phyloP scores from a whole-genome alignment of 2,113 vertebrate genomes.

The Sitta europaea region DNA sequence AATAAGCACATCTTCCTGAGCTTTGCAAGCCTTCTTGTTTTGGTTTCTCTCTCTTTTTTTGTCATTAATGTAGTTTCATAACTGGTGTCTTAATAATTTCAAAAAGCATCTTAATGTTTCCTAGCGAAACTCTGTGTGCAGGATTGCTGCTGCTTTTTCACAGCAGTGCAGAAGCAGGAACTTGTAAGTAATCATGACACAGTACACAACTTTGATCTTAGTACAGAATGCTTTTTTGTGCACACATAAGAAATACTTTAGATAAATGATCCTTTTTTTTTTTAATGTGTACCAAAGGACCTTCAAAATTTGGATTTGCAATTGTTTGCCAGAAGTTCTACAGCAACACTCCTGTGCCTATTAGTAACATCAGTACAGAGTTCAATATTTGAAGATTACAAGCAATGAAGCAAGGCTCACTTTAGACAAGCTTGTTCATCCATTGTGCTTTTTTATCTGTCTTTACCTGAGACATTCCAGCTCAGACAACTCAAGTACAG shows the following conservation, averaged over 20 bases:
- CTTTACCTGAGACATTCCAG: background rate
- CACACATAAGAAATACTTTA: background rate
- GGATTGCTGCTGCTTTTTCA: background rate
- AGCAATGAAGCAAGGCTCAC: background rate
- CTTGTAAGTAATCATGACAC: background rate
- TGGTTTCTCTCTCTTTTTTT: background rate
- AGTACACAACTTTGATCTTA: background rate
- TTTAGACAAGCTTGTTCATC: background rate
- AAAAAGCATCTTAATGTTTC: background rate
- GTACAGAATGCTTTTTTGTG: background rate
- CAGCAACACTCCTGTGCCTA: background rate
- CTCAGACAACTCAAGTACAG: background rate
- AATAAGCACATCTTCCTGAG: background rate
- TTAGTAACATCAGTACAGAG: background rate
- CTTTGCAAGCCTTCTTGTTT: background rate
- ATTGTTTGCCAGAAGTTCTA: background rate
- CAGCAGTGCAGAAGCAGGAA: background rate
- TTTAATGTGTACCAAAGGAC: background rate
- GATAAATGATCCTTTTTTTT: background rate
- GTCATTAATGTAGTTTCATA: background rate
- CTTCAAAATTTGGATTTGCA: background rate
- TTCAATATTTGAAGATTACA: background rate
- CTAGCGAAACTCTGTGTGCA: background rate
- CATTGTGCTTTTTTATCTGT: background rate
- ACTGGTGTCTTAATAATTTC: background rate